Percentiles rank a stretch among this genome's conserved stretches.
These are phyloP conservation scores for Artemia sinica DNA, from an alignment of 2,888 invertebrate genomes.

Conservation along the genomic window DNA sequence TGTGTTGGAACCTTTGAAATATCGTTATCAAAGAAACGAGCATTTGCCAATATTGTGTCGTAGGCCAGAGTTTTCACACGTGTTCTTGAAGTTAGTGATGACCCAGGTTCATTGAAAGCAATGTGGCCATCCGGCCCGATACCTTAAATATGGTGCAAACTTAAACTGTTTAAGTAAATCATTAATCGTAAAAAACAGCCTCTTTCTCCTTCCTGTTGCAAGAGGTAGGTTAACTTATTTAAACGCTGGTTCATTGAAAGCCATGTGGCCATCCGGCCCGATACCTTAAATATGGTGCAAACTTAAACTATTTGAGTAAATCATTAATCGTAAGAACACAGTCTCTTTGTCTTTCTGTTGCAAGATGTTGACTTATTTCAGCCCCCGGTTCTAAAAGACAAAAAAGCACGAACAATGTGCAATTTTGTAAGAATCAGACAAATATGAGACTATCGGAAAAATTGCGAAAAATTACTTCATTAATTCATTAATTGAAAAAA, in stretches of 20 bases:
- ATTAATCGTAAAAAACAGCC: conserved; percentile 16
- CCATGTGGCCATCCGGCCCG: conserved; percentile 98
- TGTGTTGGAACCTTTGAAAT: conserved; percentile 79
- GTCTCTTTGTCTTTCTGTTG: no score
- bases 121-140: conserved; percentile 99
- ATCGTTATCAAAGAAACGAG: conserved; percentile 89
- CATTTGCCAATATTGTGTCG: conserved; percentile 93
- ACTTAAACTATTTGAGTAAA: conserved; percentile 14
- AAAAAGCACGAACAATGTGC: no score
- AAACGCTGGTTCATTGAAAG: conserved; percentile 99
- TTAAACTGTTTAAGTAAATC: conserved; percentile 15
- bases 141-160: conserved; percentile 37
- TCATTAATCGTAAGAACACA: no score
- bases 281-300: conserved; percentile 45
- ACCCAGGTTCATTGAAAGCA: conserved; percentile 97
- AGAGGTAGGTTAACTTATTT: no score
- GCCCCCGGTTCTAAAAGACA: no score
- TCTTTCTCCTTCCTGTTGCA: no score
- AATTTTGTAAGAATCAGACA: no score
- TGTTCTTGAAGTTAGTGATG: conserved; percentile 83
- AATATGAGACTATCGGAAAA: no score
- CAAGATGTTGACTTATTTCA: no score
- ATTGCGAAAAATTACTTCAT: no score
- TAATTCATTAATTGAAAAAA: no score
- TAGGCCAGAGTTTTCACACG: conserved; percentile 88